Conservation (phyloP, 2,797 vertebrate genomes). For the Uromys caudimaculatus region DNA sequence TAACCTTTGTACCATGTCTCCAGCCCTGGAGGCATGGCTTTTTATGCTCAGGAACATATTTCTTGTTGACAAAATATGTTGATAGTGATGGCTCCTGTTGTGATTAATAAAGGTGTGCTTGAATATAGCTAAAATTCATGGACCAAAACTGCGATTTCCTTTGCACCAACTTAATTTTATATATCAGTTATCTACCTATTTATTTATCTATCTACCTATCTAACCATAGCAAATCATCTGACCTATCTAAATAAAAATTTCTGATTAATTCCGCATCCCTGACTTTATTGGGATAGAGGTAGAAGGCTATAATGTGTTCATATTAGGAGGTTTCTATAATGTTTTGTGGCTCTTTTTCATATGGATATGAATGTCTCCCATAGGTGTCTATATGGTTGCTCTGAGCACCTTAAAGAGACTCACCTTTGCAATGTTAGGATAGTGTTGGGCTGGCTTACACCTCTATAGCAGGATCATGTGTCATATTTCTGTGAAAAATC, state of each 20-base stretch:
- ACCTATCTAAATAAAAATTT: constrained; percentile 3
- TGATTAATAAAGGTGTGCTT: background rate
- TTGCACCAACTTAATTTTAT: background rate
- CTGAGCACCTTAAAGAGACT: constrained; percentile 8
- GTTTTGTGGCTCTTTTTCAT: background rate
- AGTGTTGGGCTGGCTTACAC: background rate
- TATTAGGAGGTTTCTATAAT: background rate
- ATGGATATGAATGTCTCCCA: background rate
- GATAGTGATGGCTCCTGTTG: background rate
- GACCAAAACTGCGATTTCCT: background rate
- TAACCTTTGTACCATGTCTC: background rate
- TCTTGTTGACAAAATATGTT: background rate
- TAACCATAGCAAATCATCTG: background rate
- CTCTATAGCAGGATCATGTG: background rate
- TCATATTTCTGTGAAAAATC: background rate
- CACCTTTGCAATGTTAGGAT: background rate
- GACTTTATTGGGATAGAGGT: background rate
- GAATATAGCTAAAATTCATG: background rate
- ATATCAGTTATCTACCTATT: background rate
- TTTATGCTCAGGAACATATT: background rate
- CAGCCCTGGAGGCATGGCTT: background rate
- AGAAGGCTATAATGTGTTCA: background rate
- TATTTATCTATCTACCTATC: background rate
- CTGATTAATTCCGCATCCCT: background rate
- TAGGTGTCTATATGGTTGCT: background rate